These are phyloP conservation scores for Virgularia gustaviana DNA, from an alignment of 92 coral and sea anemone species.

Conservation along the genomic window DNA sequence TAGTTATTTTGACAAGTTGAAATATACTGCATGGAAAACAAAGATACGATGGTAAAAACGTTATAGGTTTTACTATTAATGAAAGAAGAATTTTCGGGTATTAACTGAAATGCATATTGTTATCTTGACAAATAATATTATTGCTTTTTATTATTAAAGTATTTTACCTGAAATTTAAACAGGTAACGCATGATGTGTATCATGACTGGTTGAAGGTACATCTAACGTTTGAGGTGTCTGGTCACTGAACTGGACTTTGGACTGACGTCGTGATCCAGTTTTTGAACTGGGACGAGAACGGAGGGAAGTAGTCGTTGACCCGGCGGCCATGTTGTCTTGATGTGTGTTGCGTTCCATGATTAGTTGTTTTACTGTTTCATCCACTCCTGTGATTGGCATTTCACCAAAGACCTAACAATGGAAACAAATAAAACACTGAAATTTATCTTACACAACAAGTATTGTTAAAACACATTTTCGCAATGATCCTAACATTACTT, in stretches of 20 bases:
- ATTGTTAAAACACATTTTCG: no score
- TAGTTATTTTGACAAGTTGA: no score
- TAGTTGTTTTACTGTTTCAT: slow-evolving; percentile 88
- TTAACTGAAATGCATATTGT: no score
- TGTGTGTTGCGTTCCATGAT: slow-evolving; percentile 83
- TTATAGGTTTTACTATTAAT: no score
- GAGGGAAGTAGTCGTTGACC: neutral
- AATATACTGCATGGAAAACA: no score
- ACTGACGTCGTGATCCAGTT: slow-evolving; percentile 16
- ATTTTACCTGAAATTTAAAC: no score
- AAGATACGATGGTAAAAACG: no score
- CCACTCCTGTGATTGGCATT: slow-evolving; percentile 92
- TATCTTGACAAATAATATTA: no score
- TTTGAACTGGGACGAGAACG: slow-evolving; percentile 19
- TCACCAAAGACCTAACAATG: slow-evolving; percentile 76
- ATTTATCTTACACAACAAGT: no score
- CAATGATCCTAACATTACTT: no score
- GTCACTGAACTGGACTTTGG: slow-evolving; percentile 28
- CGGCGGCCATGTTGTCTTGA: slow-evolving; percentile 75
- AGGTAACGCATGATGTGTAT: neutral
- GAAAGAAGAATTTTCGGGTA: no score
- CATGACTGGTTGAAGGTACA: slow-evolving; percentile 14
- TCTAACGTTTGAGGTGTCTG: slow-evolving; percentile 16
- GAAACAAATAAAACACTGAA: no score
- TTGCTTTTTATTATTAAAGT: neutral